Evolutionary conservation across 2,113 vertebrate species (phyloP).

Genomic region (Phalacrocorax brasilianus): DNA sequence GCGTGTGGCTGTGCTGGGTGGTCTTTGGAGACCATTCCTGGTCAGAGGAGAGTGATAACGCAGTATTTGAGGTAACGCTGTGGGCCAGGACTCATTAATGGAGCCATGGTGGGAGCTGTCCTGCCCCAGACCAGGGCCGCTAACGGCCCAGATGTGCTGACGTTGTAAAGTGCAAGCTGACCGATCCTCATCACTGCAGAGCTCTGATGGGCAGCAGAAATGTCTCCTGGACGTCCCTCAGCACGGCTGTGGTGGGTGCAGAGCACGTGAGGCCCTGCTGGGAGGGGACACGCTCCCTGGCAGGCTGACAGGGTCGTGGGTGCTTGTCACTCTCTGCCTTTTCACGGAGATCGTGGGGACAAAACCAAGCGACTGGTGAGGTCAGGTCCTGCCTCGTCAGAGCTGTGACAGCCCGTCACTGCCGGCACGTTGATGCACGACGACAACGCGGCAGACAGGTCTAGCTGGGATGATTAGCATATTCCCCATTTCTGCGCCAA

Average conservation of each 20-base stretch:
- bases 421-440: fast-evolving
- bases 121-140: neutral
- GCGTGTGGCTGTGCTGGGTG: neutral
- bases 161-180: fast-evolving
- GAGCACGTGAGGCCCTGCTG: neutral
- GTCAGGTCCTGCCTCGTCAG: neutral
- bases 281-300: no score
- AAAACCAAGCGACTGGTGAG: neutral
- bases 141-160: neutral
- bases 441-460: fast-evolving
- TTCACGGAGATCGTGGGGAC: neutral
- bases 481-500: neutral
- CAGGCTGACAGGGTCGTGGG: neutral
- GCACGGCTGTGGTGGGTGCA: neutral
- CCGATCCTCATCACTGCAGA: neutral
- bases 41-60: fast-evolving
- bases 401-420: fast-evolving
- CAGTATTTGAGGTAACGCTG: neutral
- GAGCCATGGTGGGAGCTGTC: neutral
- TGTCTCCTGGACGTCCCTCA: neutral
- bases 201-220: neutral
- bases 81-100: neutral
- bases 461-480: neutral
- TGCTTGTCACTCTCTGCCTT: neutral
- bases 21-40: neutral